A percentile compares a stretch with the other conserved stretches of the same genome.
phyloP scores from a whole-genome alignment of 2,797 vertebrate genomes.

The Myripristis murdjan region DNA sequence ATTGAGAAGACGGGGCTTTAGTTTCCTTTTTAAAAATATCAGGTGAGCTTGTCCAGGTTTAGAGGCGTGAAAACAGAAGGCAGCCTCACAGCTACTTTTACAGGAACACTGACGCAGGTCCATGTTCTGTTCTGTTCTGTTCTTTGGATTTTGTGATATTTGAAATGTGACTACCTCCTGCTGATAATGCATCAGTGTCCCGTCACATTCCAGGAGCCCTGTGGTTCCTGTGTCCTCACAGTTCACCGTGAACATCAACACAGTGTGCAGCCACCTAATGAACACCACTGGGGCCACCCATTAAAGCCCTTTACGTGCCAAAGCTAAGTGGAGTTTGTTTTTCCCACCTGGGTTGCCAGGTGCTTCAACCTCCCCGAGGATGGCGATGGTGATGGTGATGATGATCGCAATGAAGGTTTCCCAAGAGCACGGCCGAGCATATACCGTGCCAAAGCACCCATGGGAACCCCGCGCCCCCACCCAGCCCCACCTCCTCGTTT shows the following conservation, averaged over 20 bases:
- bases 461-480: slow-evolving; percentile 35
- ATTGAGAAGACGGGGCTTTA: no score
- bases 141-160: no score
- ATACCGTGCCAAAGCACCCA: slow-evolving; percentile 18
- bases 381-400: neutral
- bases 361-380: slow-evolving; percentile 23
- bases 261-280: slow-evolving; percentile 49
- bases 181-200: neutral
- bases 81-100: no score
- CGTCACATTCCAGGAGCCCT: neutral
- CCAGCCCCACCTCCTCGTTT: no score
- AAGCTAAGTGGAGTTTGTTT: slow-evolving; percentile 54
- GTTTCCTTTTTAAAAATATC: no score
- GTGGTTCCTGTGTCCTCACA: neutral
- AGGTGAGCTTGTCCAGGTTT: no score
- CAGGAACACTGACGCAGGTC: no score
- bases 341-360: slow-evolving; percentile 68
- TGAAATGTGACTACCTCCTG: neutral
- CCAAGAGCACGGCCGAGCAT: slow-evolving; percentile 20
- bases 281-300: slow-evolving; percentile 57
- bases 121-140: no score
- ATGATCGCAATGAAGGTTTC: slow-evolving; percentile 21
- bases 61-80: no score
- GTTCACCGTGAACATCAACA: neutral
- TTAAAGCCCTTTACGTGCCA: slow-evolving; percentile 23